Conservation (phyloP, 2,113 vertebrate genomes). For the Oryzias celebensis region DNA sequence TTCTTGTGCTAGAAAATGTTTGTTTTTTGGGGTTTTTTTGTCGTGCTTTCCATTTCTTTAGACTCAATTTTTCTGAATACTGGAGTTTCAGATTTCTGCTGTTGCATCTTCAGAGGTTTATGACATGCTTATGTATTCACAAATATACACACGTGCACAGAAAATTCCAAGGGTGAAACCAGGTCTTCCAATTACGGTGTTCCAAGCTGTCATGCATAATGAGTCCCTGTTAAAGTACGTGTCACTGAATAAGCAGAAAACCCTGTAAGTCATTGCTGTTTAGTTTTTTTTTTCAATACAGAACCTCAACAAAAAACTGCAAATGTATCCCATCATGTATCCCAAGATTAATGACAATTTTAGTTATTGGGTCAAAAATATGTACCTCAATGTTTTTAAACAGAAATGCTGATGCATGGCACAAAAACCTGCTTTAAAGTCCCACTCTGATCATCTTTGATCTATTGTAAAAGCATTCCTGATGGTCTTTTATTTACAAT, state of each 20-base stretch:
- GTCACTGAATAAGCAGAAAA: slow-evolving; percentile 23
- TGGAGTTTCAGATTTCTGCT: slow-evolving; percentile 4
- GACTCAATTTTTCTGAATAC: slow-evolving; percentile 13
- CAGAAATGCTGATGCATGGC: no score
- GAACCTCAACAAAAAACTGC: no score
- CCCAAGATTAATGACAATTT: no score
- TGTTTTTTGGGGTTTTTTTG: slow-evolving; percentile 7
- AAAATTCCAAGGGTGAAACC: background rate
- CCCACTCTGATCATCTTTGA: no score
- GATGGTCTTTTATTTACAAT: no score
- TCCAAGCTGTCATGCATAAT: slow-evolving; percentile 34
- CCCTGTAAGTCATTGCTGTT: slow-evolving; percentile 39
- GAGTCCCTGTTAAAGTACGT: slow-evolving; percentile 38
- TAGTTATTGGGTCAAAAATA: no score
- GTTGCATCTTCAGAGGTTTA: background rate
- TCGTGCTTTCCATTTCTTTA: slow-evolving; percentile 22
- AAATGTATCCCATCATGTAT: no score
- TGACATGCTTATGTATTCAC: background rate
- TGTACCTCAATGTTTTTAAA: no score
- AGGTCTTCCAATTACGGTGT: slow-evolving; percentile 9
- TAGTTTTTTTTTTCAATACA: background rate
- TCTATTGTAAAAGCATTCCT: no score
- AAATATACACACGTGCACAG: slow-evolving; percentile 1
- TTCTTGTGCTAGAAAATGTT: slow-evolving; percentile 16
- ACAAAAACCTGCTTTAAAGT: no score